phyloP scores from a whole-genome alignment of 2,797 vertebrate genomes.

The Pelodytes ibericus region DNA sequence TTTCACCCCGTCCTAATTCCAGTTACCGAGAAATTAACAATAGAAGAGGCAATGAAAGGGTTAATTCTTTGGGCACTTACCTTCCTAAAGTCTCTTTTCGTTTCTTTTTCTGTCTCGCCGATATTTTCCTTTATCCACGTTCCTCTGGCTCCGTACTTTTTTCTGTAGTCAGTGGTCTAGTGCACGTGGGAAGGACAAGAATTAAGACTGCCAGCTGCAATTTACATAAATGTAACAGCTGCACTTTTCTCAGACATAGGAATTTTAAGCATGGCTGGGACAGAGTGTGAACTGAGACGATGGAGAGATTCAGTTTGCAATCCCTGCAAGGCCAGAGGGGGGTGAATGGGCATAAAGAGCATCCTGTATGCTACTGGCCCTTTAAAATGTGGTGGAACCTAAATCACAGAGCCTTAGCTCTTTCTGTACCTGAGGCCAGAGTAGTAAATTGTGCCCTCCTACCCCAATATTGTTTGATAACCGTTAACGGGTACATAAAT shows the following conservation, averaged over 20 bases:
- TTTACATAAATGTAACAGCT: constrained; percentile 23
- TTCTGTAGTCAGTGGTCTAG: neutral
- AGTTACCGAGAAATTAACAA: too few species aligned
- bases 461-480: too few species aligned
- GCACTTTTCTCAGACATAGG: constrained; percentile 21
- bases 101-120: neutral
- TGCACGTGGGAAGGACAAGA: neutral
- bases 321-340: too few species aligned
- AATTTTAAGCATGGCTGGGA: constrained; percentile 6
- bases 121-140: neutral
- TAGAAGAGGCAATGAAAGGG: neutral
- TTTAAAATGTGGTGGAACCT: too few species aligned
- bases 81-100: neutral
- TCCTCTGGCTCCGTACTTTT: constrained; percentile 1
- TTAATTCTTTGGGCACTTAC: neutral
- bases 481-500: too few species aligned
- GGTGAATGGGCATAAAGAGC: too few species aligned
- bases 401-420: too few species aligned
- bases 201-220: constrained; percentile 18
- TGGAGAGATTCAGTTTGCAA: neutral
- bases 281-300: neutral
- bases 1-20: neutral
- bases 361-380: too few species aligned
- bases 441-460: too few species aligned
- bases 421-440: too few species aligned